phyloP scores from a whole-genome alignment of 2,888 invertebrate species.

The Isoperla grammatica region DNA sequence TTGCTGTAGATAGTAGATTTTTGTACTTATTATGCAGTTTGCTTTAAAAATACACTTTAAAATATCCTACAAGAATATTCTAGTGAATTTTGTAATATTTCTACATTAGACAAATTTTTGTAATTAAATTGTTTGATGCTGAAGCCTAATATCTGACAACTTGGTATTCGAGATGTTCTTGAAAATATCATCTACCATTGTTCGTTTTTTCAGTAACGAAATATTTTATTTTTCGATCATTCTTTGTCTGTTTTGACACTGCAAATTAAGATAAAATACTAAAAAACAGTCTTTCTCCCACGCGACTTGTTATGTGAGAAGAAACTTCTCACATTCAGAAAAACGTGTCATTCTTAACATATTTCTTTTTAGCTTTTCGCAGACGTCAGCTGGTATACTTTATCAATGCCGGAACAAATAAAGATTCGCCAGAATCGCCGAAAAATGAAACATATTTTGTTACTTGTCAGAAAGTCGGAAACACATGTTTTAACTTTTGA shows the following conservation, averaged over 20 bases:
- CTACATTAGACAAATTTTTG: too few relatives aligned
- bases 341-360: conserved; percentile 13
- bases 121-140: too few relatives aligned
- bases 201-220: too few relatives aligned
- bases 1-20: too few relatives aligned
- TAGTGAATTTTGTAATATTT: too few relatives aligned
- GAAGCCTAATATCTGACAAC: too few relatives aligned
- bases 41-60: too few relatives aligned
- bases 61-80: too few relatives aligned
- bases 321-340: conserved; percentile 11
- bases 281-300: conserved; percentile 9
- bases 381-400: conserved; percentile 12
- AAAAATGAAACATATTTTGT: conserved; percentile 8
- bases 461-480: conserved; percentile 5
- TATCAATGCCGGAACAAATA: conserved; percentile 10
- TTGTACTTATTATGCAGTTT: too few relatives aligned
- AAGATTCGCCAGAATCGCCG: conserved; percentile 3
- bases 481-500: not conserved
- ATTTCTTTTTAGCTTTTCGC: conserved; percentile 8
- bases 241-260: conserved; percentile 13
- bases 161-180: too few relatives aligned
- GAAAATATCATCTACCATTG: too few relatives aligned
- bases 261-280: conserved; percentile 11
- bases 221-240: conserved; percentile 1
- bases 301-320: conserved; percentile 11